Conservation (phyloP, 2,113 vertebrate species). For the Chaenocephalus aceratus region DNA sequence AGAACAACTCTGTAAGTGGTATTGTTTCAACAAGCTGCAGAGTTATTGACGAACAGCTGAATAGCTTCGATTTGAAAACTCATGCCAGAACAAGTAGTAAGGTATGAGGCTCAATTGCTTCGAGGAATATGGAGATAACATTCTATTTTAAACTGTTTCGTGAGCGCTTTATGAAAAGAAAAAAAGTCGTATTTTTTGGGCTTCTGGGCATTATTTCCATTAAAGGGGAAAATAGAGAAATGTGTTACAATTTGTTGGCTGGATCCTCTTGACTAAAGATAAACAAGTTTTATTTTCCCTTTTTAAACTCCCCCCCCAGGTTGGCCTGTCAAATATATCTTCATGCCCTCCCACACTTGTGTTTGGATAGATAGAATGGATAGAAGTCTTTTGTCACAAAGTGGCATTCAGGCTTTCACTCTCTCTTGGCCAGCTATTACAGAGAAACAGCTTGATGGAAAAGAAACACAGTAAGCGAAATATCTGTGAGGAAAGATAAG, state of each 20-base stretch:
- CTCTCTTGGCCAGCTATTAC: not conserved
- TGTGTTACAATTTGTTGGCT: slow-evolving; percentile 22
- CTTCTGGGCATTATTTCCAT: not conserved
- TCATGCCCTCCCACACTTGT: not conserved
- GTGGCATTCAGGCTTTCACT: not conserved
- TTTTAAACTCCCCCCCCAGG: not conserved
- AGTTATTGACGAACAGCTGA: not conserved
- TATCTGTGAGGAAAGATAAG: slow-evolving; percentile 23
- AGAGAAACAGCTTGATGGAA: slow-evolving; percentile 11
- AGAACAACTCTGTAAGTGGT: too few relatives aligned
- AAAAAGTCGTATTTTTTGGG: not conserved
- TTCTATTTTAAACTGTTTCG: slow-evolving; percentile 17
- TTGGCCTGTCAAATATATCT: not conserved
- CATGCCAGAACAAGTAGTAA: slow-evolving; percentile 15
- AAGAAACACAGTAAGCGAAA: not conserved
- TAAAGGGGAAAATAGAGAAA: slow-evolving; percentile 9
- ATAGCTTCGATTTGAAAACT: slow-evolving; percentile 5
- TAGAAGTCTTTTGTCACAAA: slow-evolving; percentile 9
- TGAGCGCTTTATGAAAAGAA: not conserved
- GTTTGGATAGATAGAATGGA: not conserved
- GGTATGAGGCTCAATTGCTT: slow-evolving; percentile 5
- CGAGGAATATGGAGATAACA: not conserved
- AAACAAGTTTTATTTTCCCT: slow-evolving; percentile 27
- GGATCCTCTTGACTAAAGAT: slow-evolving; percentile 9
- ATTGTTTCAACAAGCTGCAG: not conserved